Conservation (phyloP, 2,797 vertebrate species). For the Peromyscus nudipes region DNA sequence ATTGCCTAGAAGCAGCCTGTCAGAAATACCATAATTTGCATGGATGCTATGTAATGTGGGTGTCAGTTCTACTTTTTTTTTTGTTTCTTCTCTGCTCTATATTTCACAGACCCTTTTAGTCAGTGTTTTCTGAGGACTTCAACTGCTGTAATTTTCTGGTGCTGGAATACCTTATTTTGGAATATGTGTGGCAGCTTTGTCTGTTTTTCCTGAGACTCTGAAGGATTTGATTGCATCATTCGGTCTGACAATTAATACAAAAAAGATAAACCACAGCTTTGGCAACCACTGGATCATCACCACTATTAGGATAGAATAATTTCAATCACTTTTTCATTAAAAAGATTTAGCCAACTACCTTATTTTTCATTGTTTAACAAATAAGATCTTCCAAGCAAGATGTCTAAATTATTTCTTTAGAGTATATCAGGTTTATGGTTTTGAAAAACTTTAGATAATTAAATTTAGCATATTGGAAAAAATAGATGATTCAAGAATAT, state of each 20-base stretch:
- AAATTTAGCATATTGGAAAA: not conserved
- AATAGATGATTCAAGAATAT: not conserved
- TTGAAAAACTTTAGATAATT: not conserved
- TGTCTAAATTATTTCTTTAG: not conserved
- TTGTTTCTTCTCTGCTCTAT: fast-evolving
- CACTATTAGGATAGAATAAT: not conserved
- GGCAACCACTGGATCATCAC: not conserved
- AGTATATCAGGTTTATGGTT: not conserved
- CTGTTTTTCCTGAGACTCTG: not conserved
- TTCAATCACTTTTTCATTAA: not conserved
- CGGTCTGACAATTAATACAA: conserved; percentile 49
- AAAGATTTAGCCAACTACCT: not conserved
- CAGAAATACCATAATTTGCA: not conserved
- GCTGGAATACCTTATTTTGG: not conserved
- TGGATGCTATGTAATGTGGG: not conserved
- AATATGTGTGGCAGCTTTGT: not conserved
- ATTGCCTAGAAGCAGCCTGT: not conserved
- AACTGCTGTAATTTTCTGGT: not conserved
- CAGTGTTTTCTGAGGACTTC: not conserved
- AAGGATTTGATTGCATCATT: not conserved
- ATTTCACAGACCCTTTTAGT: not conserved
- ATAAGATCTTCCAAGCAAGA: conserved; percentile 13
- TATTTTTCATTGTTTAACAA: conserved; percentile 38
- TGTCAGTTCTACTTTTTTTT: not conserved
- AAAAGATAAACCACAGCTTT: not conserved